Conservation (phyloP, 2,113 vertebrate species). For the Brachionichthys hirsutus region DNA sequence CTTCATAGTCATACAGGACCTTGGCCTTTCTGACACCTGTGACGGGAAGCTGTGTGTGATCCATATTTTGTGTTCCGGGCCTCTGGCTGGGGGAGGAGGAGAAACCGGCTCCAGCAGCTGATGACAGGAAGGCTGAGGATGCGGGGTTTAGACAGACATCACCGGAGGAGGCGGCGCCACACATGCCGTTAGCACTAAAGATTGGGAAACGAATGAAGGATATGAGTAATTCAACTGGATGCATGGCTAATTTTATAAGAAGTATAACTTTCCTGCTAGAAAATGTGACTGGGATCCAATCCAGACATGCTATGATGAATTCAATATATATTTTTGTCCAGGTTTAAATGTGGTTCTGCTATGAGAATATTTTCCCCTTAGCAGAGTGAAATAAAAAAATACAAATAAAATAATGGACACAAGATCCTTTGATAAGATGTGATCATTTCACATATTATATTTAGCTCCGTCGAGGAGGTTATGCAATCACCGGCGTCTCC, state of each 20-base stretch:
- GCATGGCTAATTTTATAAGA: too few species aligned
- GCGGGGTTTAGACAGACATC: conserved; percentile 72
- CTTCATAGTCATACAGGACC: conserved; percentile 95
- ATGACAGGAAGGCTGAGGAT: conserved; percentile 82
- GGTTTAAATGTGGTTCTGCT: too few species aligned
- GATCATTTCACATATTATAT: too few species aligned
- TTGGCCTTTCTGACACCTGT: conserved; percentile 91
- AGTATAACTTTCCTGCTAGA: background rate
- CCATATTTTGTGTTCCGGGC: conserved; percentile 77
- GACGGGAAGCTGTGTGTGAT: conserved; percentile 81
- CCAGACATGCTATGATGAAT: too few species aligned
- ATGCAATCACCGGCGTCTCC: too few species aligned
- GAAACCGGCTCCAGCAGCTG: conserved; percentile 24
- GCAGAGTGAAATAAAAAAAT: too few species aligned
- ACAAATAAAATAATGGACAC: too few species aligned
- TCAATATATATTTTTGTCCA: too few species aligned
- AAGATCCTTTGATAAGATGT: too few species aligned
- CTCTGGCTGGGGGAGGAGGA: conserved; percentile 58
- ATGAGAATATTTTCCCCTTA: too few species aligned
- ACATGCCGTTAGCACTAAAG: conserved; percentile 80
- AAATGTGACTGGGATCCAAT: background rate
- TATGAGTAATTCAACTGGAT: too few species aligned
- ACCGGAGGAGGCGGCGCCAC: conserved; percentile 68
- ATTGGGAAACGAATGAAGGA: conserved; percentile 19
- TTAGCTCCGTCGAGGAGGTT: too few species aligned